Conservation (phyloP, 2,888 invertebrate species). For the Macrosiphum euphorbiae region DNA sequence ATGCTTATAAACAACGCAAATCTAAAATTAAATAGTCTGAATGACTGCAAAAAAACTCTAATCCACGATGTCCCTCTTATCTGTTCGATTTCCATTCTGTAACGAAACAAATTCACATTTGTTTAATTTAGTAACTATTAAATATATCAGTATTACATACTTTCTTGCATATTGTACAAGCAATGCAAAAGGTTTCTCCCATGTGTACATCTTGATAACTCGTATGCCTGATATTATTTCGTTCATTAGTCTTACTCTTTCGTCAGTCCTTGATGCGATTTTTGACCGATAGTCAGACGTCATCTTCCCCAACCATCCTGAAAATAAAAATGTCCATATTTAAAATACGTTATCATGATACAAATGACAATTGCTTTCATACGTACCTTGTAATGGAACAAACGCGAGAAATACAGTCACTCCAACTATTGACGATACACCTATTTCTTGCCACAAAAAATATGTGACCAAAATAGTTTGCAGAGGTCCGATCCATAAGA, state of each 20-base stretch:
- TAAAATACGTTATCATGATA: too few relatives aligned
- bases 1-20: constrained; percentile 83
- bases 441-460: constrained; percentile 78
- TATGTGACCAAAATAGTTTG: constrained; percentile 83
- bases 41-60: constrained; percentile 79
- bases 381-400: constrained; percentile 79
- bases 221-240: constrained; percentile 89
- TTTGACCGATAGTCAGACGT: constrained; percentile 81
- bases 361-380: fast-evolving
- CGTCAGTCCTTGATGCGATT: constrained; percentile 90
- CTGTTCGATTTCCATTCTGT: background rate
- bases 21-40: constrained; percentile 87
- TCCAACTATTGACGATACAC: constrained; percentile 79
- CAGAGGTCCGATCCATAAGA: constrained; percentile 90
- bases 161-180: constrained; percentile 80
- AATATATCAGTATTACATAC: constrained; percentile 73
- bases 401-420: constrained; percentile 79
- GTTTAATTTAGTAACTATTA: constrained; percentile 68
- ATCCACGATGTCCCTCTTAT: constrained; percentile 75
- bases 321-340: constrained; percentile 66
- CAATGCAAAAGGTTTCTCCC: constrained; percentile 86
- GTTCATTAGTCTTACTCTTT: constrained; percentile 90
- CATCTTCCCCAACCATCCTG: constrained; percentile 81
- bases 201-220: constrained; percentile 93
- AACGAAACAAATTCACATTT: background rate